Percentiles rank a stretch among this genome's conserved stretches.
phyloP scores from a whole-genome alignment of 2,113 vertebrate species.

The Anguilla japonica region DNA sequence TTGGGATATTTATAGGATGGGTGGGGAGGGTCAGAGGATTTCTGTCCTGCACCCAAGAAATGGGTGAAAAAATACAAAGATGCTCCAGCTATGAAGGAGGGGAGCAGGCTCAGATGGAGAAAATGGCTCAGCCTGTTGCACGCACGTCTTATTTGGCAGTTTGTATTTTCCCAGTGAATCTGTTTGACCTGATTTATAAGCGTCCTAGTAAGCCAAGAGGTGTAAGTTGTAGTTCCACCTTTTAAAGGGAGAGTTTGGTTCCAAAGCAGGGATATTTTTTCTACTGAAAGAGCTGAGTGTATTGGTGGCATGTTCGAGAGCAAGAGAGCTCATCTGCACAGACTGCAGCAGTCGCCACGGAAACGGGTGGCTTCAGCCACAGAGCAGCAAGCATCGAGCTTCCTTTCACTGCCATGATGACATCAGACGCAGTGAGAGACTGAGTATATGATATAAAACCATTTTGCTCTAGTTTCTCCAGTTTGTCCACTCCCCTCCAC shows the following conservation, averaged over 20 bases:
- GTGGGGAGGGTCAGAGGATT: conserved; percentile 38
- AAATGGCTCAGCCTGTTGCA: not conserved
- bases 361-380: conserved; percentile 38
- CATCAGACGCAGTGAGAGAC: not conserved
- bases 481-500: not conserved
- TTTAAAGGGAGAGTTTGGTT: not conserved
- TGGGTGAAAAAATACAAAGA: not conserved
- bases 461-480: not conserved
- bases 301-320: not conserved
- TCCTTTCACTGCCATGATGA: conserved; percentile 23
- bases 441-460: not conserved
- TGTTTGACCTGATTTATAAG: too few species aligned
- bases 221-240: too few species aligned
- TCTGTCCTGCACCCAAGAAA: conserved; percentile 20
- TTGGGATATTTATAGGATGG: conserved; percentile 53
- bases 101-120: not conserved
- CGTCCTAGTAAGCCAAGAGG: too few species aligned
- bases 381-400: conserved; percentile 17
- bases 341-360: conserved; percentile 41
- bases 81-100: not conserved
- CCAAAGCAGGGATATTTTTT: not conserved
- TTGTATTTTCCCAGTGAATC: too few species aligned
- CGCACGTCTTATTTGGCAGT: too few species aligned
- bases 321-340: conserved; percentile 9
- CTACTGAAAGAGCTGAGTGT: too few species aligned